Percentiles rank a stretch among this genome's conserved stretches.
Conservation (phyloP, 2,113 vertebrate species). For the Etheostoma cragini region DNA sequence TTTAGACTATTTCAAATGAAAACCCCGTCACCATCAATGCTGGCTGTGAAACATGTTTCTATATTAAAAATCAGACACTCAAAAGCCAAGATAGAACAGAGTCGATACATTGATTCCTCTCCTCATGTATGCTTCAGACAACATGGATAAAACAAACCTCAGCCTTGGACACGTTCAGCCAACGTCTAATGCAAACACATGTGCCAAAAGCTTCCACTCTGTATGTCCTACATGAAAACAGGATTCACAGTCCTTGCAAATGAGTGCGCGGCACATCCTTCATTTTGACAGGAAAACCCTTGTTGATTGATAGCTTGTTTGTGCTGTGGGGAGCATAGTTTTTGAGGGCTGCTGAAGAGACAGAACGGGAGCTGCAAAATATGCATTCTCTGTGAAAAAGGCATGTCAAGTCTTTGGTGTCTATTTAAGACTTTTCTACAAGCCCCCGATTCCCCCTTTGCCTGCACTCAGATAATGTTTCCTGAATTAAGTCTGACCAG, state of each 20-base stretch:
- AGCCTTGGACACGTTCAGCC: constrained; percentile 36
- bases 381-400: constrained; percentile 56
- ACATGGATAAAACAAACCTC: constrained; percentile 8
- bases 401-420: constrained; percentile 67
- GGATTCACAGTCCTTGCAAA: constrained; percentile 49
- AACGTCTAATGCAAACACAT: constrained; percentile 40
- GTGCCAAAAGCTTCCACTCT: constrained; percentile 52
- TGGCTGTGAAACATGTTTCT: constrained; percentile 20
- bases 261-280: constrained; percentile 39
- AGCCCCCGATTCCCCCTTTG: background rate
- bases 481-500: constrained; percentile 45
- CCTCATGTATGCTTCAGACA: constrained; percentile 1
- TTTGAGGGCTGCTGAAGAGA: constrained; percentile 38
- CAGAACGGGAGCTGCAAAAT: constrained; percentile 33
- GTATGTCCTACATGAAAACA: constrained; percentile 54
- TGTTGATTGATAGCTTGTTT: constrained; percentile 68
- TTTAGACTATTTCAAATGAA: background rate
- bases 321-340: constrained; percentile 39
- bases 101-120: constrained; percentile 9
- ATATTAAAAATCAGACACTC: constrained; percentile 5
- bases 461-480: constrained; percentile 38
- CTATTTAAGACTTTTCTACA: constrained; percentile 40
- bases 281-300: constrained; percentile 51
- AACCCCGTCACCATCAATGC: background rate
- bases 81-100: constrained; percentile 10